phyloP scores from a whole-genome alignment of 1,140 invertebrate genomes.

The Mizuhopecten yessoensis region DNA sequence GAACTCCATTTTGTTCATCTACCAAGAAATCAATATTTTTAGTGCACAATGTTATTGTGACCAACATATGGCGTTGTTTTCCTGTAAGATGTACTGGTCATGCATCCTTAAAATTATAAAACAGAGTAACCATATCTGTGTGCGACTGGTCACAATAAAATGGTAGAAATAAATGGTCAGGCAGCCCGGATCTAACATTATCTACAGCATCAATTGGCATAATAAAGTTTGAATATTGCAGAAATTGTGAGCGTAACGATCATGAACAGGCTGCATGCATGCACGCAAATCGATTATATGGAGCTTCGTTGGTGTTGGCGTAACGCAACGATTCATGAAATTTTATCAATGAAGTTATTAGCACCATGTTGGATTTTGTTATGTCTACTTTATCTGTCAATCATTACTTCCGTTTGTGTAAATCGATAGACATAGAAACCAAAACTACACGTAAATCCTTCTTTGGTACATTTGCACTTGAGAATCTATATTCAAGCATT shows the following conservation, averaged over 20 bases:
- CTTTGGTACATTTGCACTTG: too few species aligned
- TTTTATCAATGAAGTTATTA: slow-evolving; percentile 40
- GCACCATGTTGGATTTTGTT: neutral
- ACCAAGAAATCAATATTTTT: too few species aligned
- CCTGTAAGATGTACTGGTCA: too few species aligned
- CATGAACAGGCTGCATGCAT: neutral
- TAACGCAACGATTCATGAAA: neutral
- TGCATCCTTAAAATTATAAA: neutral
- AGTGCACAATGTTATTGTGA: too few species aligned
- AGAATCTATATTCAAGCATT: neutral
- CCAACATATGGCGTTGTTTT: too few species aligned
- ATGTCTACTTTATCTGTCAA: neutral
- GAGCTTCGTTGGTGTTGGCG: neutral
- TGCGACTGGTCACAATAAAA: neutral
- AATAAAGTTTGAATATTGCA: neutral
- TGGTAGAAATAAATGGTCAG: neutral
- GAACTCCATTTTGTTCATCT: too few species aligned
- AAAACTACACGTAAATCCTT: too few species aligned
- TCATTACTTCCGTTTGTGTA: neutral
- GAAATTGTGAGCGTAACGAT: neutral
- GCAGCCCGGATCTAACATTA: neutral
- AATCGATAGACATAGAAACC: too few species aligned
- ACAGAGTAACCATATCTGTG: neutral
- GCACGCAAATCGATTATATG: neutral
- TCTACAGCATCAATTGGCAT: neutral